phyloP scores from a whole-genome alignment of 2,888 invertebrate genomes.

The Phlogophora meticulosa region DNA sequence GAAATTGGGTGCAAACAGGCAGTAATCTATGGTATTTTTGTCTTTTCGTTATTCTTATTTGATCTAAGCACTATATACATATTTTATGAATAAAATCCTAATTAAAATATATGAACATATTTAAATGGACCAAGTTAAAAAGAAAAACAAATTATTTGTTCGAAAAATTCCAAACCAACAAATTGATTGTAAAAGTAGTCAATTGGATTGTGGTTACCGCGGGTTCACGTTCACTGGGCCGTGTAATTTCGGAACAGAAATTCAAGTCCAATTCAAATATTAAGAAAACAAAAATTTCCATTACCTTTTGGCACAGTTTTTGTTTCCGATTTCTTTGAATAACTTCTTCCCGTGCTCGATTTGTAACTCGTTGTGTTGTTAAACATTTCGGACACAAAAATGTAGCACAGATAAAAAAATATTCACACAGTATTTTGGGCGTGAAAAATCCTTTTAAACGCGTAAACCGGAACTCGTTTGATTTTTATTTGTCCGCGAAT shows the following conservation, averaged over 20 bases:
- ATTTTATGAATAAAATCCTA: neutral
- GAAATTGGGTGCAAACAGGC: no score
- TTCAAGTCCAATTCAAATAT: slow-evolving; percentile 57
- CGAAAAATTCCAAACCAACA: slow-evolving; percentile 66
- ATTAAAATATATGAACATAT: neutral
- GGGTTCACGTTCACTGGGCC: slow-evolving; percentile 70
- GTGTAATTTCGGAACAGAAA: slow-evolving; percentile 67
- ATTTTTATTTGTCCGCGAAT: slow-evolving; percentile 67
- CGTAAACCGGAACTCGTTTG: slow-evolving; percentile 50
- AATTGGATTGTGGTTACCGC: slow-evolving; percentile 75
- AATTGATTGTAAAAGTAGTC: slow-evolving; percentile 72
- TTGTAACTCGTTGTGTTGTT: slow-evolving; percentile 80
- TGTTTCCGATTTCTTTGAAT: slow-evolving; percentile 68
- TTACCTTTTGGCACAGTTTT: slow-evolving; percentile 72
- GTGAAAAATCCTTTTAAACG: slow-evolving; percentile 60
- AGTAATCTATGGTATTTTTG: neutral
- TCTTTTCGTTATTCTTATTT: neutral
- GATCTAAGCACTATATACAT: no score
- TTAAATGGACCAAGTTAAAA: slow-evolving; percentile 18
- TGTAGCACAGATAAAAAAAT: slow-evolving; percentile 43
- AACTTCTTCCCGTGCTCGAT: slow-evolving; percentile 69
- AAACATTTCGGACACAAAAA: slow-evolving; percentile 74
- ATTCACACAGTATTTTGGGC: slow-evolving; percentile 62
- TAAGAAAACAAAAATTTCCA: slow-evolving; percentile 66
- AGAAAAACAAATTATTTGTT: slow-evolving; percentile 51